Evolutionary conservation across 2,888 invertebrate genomes (phyloP), one percentile per base, ranked within the genome.

Genomic region (Malthinus seriepunctatus): DNA sequence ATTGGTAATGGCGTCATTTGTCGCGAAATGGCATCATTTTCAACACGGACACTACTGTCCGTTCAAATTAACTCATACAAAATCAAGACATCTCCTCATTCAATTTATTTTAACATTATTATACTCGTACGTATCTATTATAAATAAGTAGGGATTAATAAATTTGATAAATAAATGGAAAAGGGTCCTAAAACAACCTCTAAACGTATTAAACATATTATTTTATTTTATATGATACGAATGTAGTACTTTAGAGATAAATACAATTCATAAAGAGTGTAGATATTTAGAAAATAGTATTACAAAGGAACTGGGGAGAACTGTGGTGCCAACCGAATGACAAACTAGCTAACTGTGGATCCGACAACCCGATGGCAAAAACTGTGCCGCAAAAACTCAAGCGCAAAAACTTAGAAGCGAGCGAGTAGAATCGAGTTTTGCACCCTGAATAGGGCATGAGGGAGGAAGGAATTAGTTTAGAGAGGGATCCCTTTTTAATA

Each of bases 321-420:
- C 61, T 47, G 60, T 70, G 75, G 74, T 75, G 76, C 75, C 75
- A 75, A 69, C 73, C 74, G 75, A 77, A 78, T 78, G 78, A 78
- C 78, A 78, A 78, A 78, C 78, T 78, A 78, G 78, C 78, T 78
- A 78, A 78, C 78, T 78, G 78, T 78, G 78, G 78, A 77, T 78
- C 78, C 77, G 78, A 78, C 78, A 78, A 74, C 73, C 73, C 71
- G 64, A 65, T 62, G 64, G 68, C 69, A 71, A 70, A 71, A 72
- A 71, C 66, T 66, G 65, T 63, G 55, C 64, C 66, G 68, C 73
- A 74, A 76, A 76, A 76, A 75, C 70, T 73, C 63, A 61, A 63
- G 62, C 65, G 69, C 73, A 75, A 76, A 76, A 76, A 76, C 66
- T 65, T 62, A 61, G 64, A 58, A 64, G 60, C 60, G 63, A 63